These are phyloP conservation scores for Palloptera scutellata DNA, from an alignment of 2,888 invertebrate genomes.

Conservation along the genomic window DNA sequence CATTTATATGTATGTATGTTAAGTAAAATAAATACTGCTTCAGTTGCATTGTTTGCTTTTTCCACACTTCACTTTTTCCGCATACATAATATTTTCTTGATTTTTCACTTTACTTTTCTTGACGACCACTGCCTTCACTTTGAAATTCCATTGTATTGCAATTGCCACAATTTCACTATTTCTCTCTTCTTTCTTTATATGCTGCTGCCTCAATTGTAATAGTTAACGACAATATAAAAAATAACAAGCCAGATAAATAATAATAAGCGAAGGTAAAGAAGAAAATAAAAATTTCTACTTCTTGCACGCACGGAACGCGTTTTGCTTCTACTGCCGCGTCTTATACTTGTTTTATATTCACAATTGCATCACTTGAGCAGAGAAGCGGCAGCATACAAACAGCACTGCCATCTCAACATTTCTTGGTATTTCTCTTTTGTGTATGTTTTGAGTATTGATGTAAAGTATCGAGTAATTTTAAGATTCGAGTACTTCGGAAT, in stretches of 20 bases:
- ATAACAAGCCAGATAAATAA: constrained; percentile 6
- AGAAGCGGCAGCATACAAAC: constrained; percentile 7
- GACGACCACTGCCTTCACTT: constrained; percentile 25
- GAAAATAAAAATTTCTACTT: not conserved
- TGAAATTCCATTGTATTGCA: constrained; percentile 40
- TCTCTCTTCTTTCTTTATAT: constrained; percentile 16
- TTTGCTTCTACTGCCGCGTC: too few relatives aligned
- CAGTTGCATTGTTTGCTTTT: constrained; percentile 16
- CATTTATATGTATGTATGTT: not conserved
- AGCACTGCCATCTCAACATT: constrained; percentile 21
- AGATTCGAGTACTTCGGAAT: too few relatives aligned
- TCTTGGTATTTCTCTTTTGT: constrained; percentile 20
- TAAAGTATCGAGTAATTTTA: not conserved
- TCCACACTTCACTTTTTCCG: constrained; percentile 2
- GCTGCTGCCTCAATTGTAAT: not conserved
- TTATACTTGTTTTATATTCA: not conserved
- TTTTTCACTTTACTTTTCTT: constrained; percentile 27
- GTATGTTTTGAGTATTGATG: constrained; percentile 8
- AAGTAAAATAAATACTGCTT: constrained; percentile 21
- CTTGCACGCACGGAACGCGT: too few relatives aligned
- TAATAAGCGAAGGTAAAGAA: constrained; percentile 10
- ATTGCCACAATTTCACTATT: constrained; percentile 41
- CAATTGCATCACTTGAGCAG: constrained; percentile 29
- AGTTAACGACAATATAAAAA: constrained; percentile 6
- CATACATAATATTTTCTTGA: not conserved